These are phyloP conservation scores for Petrolisthes cinctipes DNA, from an alignment of 2,888 invertebrate genomes.

Conservation along the genomic window DNA sequence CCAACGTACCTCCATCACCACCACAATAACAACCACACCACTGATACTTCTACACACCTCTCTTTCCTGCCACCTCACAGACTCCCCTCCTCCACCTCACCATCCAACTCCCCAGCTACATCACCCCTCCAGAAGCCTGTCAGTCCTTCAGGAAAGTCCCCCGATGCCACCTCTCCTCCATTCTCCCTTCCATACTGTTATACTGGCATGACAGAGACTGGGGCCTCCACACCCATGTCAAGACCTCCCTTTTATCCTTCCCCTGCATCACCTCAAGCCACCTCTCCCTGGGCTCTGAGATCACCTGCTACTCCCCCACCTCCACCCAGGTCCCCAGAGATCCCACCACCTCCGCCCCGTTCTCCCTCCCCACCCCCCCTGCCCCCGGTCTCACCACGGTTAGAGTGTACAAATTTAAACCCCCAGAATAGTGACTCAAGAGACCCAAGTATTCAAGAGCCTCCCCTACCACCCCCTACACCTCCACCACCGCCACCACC, in stretches of 20 bases:
- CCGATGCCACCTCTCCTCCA: not conserved
- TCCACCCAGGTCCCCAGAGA: constrained; percentile 45
- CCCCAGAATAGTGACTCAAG: not conserved
- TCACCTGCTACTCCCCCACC: constrained; percentile 49
- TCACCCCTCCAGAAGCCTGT: not conserved
- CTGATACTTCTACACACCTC: not conserved
- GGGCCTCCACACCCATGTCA: not conserved
- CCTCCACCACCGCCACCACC: constrained; percentile 16
- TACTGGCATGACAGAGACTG: not conserved
- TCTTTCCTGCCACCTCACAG: not conserved
- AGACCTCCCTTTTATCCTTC: not conserved
- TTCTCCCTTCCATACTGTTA: not conserved
- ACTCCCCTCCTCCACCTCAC: not conserved
- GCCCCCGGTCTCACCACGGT: constrained; percentile 29
- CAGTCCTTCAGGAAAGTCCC: not conserved
- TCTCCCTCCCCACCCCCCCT: constrained; percentile 34
- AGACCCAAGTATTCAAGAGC: not conserved
- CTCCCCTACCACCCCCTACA: constrained; percentile 26
- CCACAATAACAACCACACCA: not conserved
- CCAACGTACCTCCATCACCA: not conserved
- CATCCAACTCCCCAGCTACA: not conserved
- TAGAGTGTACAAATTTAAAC: not conserved
- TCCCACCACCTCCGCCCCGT: constrained; percentile 41
- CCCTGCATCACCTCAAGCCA: constrained; percentile 10
- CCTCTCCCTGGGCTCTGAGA: constrained; percentile 19